Percentiles rank a stretch among this genome's conserved stretches.
phyloP scores from a whole-genome alignment of 1,140 invertebrate species.

The Chironomus striatipennis region DNA sequence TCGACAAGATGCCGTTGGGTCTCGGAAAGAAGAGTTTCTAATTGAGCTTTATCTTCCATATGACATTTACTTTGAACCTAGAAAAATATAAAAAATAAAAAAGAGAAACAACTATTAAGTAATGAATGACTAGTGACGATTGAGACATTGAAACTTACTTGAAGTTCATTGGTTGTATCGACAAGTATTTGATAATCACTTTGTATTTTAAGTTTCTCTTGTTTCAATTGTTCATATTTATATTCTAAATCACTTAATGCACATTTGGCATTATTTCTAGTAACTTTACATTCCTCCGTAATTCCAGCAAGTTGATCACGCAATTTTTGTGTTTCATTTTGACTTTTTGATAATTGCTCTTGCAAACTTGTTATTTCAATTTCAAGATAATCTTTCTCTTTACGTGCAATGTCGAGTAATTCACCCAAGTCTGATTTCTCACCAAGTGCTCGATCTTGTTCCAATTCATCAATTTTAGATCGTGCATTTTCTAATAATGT shows the following conservation, averaged over 20 bases:
- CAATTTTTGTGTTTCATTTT: conserved; percentile 64
- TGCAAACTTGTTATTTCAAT: conserved; percentile 61
- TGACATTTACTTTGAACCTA: conserved; percentile 57
- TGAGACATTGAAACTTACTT: conserved; percentile 41
- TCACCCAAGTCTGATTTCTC: conserved; percentile 60
- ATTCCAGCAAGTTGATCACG: conserved; percentile 61
- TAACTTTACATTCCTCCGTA: conserved; percentile 72
- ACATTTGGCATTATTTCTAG: conserved; percentile 72
- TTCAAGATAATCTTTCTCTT: conserved; percentile 60
- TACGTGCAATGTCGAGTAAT: conserved; percentile 56
- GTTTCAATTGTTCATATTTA: conserved; percentile 58
- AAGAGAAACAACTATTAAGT: conserved; percentile 14
- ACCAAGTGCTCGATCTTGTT: conserved; percentile 48
- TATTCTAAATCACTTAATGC: conserved; percentile 72
- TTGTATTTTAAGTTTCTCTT: conserved; percentile 59
- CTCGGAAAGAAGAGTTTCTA: conserved; percentile 56
- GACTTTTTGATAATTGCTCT: conserved; percentile 64
- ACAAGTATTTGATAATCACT: conserved; percentile 63
- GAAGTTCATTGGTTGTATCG: conserved; percentile 63
- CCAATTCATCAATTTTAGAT: conserved; percentile 56
- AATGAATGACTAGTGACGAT: neutral
- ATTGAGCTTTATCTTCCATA: conserved; percentile 64
- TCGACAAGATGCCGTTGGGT: conserved; percentile 57
- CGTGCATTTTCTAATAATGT: conserved; percentile 73
- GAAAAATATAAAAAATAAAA: conserved; percentile 24